A percentile compares a stretch with the other conserved stretches of the same genome.
These are phyloP conservation scores for Cepphus grylle DNA, from an alignment of 2,113 vertebrate genomes.

Conservation along the genomic window DNA sequence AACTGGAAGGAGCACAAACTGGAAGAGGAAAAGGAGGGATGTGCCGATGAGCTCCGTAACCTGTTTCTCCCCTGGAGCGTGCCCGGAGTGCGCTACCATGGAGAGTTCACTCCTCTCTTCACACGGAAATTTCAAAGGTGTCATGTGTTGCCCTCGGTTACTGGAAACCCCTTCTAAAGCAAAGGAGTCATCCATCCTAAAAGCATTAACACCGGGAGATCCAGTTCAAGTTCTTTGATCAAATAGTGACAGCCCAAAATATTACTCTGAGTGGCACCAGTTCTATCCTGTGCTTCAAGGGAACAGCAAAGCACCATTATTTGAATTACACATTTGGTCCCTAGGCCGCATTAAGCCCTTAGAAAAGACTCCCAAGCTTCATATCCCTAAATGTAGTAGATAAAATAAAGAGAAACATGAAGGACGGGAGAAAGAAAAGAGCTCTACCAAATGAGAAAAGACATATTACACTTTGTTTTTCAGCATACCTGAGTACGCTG, in stretches of 20 bases:
- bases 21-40: background rate
- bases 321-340: background rate
- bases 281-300: background rate
- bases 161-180: background rate
- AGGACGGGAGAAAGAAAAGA: background rate
- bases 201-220: background rate
- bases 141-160: background rate
- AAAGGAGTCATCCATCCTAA: background rate
- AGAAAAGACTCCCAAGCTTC: background rate
- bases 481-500: background rate
- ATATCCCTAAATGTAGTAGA: background rate
- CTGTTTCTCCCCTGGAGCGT: background rate
- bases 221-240: background rate
- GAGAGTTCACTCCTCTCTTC: background rate
- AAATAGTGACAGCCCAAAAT: background rate
- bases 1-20: conserved; percentile 5
- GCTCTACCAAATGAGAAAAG: background rate
- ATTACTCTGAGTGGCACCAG: background rate
- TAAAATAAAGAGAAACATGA: background rate
- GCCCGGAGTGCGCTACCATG: background rate
- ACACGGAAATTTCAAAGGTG: background rate
- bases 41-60: background rate
- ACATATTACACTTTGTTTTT: background rate
- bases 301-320: background rate
- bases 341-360: background rate